Percentiles rank a stretch among this genome's conserved stretches.
Evolutionary conservation across 2,888 invertebrate species (phyloP).

Genomic region (Campoletis raptor): DNA sequence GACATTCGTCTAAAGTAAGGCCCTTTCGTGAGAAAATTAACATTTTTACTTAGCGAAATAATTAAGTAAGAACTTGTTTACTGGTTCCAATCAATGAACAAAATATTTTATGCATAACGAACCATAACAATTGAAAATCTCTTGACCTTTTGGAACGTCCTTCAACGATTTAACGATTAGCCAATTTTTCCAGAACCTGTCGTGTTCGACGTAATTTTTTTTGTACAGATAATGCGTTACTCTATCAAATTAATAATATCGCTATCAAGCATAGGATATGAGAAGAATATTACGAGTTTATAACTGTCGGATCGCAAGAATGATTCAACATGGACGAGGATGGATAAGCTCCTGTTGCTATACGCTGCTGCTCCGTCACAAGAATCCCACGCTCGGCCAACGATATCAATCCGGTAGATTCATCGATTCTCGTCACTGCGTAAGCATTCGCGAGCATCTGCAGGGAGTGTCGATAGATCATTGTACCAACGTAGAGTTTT

Average conservation of each 20-base stretch:
- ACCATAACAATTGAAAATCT: slow-evolving; percentile 95
- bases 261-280: not conserved
- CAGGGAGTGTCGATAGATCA: slow-evolving; percentile 91
- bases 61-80: not conserved
- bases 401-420: slow-evolving; percentile 44
- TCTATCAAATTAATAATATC: too few species aligned
- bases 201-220: not conserved
- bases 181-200: slow-evolving; percentile 90
- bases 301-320: slow-evolving; percentile 90
- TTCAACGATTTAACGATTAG: slow-evolving; percentile 90
- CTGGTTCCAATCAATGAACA: not conserved
- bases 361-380: slow-evolving; percentile 83
- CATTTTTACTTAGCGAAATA: not conserved
- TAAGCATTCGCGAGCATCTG: slow-evolving; percentile 94
- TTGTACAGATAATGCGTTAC: not conserved
- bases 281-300: slow-evolving; percentile 55
- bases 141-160: slow-evolving; percentile 88
- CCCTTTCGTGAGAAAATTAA: slow-evolving; percentile 81
- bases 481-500: slow-evolving; percentile 87
- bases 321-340: slow-evolving; percentile 97
- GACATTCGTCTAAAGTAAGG: slow-evolving; percentile 90
- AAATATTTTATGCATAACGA: slow-evolving; percentile 55
- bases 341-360: slow-evolving; percentile 94
- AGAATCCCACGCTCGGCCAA: slow-evolving; percentile 67
- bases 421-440: slow-evolving; percentile 86